These are phyloP conservation scores for Psittacula cyanocephala DNA, from an alignment of 2,113 vertebrate species.

Conservation along the genomic window DNA sequence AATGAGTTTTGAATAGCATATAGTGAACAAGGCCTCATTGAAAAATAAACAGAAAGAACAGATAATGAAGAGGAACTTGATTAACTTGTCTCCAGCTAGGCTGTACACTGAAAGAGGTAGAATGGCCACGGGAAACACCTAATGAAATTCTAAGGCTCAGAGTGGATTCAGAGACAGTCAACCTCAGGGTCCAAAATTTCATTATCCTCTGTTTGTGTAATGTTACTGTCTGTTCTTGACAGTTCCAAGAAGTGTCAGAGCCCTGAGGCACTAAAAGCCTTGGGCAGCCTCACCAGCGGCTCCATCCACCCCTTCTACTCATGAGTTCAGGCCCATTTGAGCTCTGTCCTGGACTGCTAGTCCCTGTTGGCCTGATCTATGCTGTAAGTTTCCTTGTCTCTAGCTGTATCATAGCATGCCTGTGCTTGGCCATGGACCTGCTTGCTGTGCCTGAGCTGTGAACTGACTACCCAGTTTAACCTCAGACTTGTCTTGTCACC, in stretches of 20 bases:
- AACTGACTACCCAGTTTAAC: neutral
- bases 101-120: neutral
- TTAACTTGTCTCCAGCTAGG: neutral
- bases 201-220: neutral
- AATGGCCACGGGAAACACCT: neutral
- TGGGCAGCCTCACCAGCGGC: neutral
- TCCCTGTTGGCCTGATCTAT: neutral
- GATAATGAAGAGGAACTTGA: neutral
- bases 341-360: neutral
- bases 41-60: neutral
- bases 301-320: neutral
- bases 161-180: neutral
- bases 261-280: neutral
- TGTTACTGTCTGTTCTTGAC: neutral
- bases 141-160: neutral
- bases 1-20: neutral
- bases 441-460: neutral
- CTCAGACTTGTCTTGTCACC: neutral
- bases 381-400: neutral
- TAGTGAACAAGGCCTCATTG: neutral
- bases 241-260: neutral
- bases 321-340: neutral
- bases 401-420: neutral
- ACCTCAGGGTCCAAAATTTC: neutral
- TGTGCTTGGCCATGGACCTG: rapidly evolving